Percentiles rank a stretch among this genome's conserved stretches.
Evolutionary conservation across 1,140 invertebrate genomes (phyloP).

Genomic region (Parasteatoda tepidariorum): DNA sequence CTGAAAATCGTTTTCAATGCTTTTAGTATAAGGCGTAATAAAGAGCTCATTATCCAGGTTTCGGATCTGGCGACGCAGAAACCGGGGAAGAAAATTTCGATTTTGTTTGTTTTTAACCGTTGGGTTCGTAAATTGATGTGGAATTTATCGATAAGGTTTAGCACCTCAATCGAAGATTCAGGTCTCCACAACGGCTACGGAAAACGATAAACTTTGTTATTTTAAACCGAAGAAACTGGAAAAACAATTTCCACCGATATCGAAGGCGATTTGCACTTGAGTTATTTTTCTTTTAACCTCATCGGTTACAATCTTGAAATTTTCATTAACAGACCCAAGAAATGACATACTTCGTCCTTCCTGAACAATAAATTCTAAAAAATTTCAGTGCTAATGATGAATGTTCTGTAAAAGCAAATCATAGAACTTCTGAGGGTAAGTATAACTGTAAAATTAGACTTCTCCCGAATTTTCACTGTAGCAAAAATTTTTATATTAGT

Average conservation of each 20-base stretch:
- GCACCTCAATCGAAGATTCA: not conserved
- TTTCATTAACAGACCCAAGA: no score
- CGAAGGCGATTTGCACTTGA: not conserved
- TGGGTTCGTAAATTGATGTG: conserved; percentile 37
- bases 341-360: no score
- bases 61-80: not conserved
- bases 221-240: not conserved
- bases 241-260: not conserved
- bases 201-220: not conserved
- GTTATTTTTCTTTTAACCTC: not conserved
- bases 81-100: conserved; percentile 10
- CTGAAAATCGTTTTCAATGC: conserved; percentile 45
- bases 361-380: no score
- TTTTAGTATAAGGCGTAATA: conserved; percentile 48
- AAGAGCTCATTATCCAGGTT: conserved; percentile 41
- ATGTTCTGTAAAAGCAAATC: no score
- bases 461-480: no score
- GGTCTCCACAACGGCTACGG: not conserved
- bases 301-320: not conserved
- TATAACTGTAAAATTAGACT: no score
- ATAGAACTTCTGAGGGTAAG: no score
- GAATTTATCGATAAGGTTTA: conserved; percentile 41
- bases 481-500: no score
- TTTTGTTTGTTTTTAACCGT: not conserved
- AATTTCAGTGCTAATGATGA: no score